A percentile compares a stretch with the other conserved stretches of the same genome.
These are phyloP conservation scores for Acropora yongei DNA, from an alignment of 64 coral and sea anemone species.

Conservation along the genomic window DNA sequence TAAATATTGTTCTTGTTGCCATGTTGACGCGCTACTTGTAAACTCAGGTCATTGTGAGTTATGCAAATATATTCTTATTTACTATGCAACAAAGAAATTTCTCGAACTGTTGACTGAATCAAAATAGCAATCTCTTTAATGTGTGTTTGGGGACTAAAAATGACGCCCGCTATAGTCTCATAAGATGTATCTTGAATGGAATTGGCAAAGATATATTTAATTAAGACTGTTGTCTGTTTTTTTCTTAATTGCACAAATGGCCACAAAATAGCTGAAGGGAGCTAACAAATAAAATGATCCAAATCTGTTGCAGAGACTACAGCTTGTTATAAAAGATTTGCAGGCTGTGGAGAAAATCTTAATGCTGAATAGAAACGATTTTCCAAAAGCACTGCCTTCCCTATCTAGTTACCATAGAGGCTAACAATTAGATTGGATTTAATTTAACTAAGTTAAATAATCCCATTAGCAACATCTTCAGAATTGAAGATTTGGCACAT, in stretches of 20 bases:
- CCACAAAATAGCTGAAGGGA: no score
- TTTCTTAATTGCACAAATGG: not conserved
- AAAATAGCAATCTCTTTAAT: conserved; percentile 47
- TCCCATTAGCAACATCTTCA: no score
- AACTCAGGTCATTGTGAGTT: not conserved
- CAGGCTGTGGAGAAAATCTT: no score
- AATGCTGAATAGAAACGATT: no score
- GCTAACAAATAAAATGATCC: no score
- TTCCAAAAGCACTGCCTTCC: not conserved
- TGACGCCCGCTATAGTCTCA: not conserved
- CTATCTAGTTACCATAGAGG: not conserved
- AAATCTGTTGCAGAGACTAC: no score
- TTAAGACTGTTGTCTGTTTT: no score
- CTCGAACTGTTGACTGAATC: conserved; percentile 12
- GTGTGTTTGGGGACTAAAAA: not conserved
- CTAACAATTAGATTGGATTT: not conserved
- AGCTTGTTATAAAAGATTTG: no score
- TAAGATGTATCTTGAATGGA: no score
- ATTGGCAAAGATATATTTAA: no score
- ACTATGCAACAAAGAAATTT: not conserved
- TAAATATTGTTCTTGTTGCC: conserved; percentile 1
- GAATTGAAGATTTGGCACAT: no score
- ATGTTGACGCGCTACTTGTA: conserved; percentile 27
- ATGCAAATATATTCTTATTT: conserved; percentile 36
- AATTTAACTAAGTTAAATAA: no score